A percentile compares a stretch with the other conserved stretches of the same genome.
Evolutionary conservation across 92 coral and sea anemone species (phyloP).

Genomic region (Paragorgia papillata): DNA sequence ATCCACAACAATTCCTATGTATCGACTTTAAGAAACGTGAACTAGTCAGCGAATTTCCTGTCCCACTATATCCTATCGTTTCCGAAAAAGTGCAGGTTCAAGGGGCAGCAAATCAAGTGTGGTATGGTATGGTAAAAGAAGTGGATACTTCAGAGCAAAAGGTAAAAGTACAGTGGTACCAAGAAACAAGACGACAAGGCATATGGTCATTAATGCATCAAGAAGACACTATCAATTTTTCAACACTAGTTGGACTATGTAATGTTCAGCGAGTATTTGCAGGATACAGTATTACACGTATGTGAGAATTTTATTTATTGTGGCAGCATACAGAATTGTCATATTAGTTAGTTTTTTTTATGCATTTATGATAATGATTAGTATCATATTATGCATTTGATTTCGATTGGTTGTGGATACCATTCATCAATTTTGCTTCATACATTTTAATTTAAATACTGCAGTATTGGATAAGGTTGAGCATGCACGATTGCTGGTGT

Average conservation of each 20-base stretch:
- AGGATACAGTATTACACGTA: constrained; percentile 48
- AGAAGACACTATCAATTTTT: constrained; percentile 45
- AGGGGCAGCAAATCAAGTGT: constrained; percentile 49
- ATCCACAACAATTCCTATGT: constrained; percentile 48
- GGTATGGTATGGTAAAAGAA: constrained; percentile 59
- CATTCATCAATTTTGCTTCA: too few species aligned
- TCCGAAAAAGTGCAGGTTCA: constrained; percentile 47
- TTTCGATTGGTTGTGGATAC: too few species aligned
- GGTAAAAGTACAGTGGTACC: constrained; percentile 55
- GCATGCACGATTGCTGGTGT: too few species aligned
- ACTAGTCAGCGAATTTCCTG: constrained; percentile 26
- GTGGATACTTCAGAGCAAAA: background rate
- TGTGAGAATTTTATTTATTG: too few species aligned
- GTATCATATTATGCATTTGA: too few species aligned
- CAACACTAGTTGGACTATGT: constrained; percentile 30
- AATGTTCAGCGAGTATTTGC: constrained; percentile 53
- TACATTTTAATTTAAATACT: too few species aligned
- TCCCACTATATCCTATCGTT: constrained; percentile 54
- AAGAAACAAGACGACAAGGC: constrained; percentile 51
- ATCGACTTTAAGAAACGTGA: constrained; percentile 54
- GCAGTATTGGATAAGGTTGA: too few species aligned
- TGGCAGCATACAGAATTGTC: constrained; percentile 39
- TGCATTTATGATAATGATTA: too few species aligned
- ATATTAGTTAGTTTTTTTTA: too few species aligned
- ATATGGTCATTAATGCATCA: constrained; percentile 44